Conservation (phyloP, 2,797 vertebrate genomes). For the Silurus lanzhouensis region DNA sequence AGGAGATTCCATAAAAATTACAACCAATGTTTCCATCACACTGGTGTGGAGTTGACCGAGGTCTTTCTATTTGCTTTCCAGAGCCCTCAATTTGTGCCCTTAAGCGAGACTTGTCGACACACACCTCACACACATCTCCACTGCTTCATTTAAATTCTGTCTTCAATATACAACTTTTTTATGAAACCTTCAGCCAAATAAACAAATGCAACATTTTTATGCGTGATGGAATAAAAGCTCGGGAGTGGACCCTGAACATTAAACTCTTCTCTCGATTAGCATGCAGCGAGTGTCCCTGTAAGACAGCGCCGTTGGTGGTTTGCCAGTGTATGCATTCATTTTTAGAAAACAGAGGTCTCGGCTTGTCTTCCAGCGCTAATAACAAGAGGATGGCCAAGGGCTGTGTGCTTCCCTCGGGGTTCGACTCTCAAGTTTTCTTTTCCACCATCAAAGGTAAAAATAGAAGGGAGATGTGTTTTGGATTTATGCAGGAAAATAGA, state of each 20-base stretch:
- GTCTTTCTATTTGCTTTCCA: too few species aligned
- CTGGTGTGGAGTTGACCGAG: not conserved
- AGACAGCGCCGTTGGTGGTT: not conserved
- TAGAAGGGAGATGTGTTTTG: not conserved
- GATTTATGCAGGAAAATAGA: not conserved
- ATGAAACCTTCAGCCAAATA: not conserved
- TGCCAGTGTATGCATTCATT: not conserved
- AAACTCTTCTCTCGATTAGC: not conserved
- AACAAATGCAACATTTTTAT: not conserved
- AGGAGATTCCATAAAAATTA: too few species aligned
- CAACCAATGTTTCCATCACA: too few species aligned
- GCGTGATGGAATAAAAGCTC: not conserved
- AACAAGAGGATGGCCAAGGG: constrained; percentile 2
- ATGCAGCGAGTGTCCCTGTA: not conserved
- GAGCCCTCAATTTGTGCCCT: not conserved
- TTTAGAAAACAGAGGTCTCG: constrained; percentile 15
- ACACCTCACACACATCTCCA: not conserved
- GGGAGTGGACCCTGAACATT: not conserved
- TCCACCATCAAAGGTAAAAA: not conserved
- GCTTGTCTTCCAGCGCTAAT: not conserved
- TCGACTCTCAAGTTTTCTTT: not conserved
- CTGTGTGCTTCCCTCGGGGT: not conserved
- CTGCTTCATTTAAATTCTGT: not conserved
- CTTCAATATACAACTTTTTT: not conserved
- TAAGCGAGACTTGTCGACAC: not conserved